Percentiles rank a stretch among this genome's conserved stretches.
phyloP scores from a whole-genome alignment of 1,140 invertebrate genomes.

The Ridgeia piscesae region DNA sequence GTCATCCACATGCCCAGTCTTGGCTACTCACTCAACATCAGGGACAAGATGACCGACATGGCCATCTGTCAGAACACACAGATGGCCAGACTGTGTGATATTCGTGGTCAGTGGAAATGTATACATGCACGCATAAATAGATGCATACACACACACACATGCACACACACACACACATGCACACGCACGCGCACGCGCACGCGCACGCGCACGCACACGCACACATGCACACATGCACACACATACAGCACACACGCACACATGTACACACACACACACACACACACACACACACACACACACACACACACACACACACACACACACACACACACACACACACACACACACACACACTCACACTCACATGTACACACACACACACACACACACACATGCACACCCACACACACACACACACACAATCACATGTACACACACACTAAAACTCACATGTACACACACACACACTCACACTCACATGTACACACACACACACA shows the following conservation, averaged over 20 bases:
- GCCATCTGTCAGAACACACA: constrained; percentile 54
- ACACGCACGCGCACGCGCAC: too few relatives aligned
- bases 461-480: neutral
- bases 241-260: neutral
- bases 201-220: neutral
- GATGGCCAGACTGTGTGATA: constrained; percentile 56
- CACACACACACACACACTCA: neutral
- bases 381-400: too few relatives aligned
- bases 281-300: neutral
- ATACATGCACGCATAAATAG: neutral
- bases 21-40: constrained; percentile 47
- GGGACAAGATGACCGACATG: constrained; percentile 51
- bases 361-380: neutral
- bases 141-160: neutral
- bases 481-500: neutral
- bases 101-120: constrained; percentile 42
- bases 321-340: constrained; percentile 11
- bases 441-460: too few relatives aligned
- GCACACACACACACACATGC: neutral
- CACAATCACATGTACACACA: too few relatives aligned
- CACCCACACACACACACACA: too few relatives aligned
- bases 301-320: constrained; percentile 10
- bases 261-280: neutral
- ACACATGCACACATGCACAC: neutral
- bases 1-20: constrained; percentile 57